phyloP scores from a whole-genome alignment of 2,113 vertebrate genomes.

The Gasterosteus aculeatus region DNA sequence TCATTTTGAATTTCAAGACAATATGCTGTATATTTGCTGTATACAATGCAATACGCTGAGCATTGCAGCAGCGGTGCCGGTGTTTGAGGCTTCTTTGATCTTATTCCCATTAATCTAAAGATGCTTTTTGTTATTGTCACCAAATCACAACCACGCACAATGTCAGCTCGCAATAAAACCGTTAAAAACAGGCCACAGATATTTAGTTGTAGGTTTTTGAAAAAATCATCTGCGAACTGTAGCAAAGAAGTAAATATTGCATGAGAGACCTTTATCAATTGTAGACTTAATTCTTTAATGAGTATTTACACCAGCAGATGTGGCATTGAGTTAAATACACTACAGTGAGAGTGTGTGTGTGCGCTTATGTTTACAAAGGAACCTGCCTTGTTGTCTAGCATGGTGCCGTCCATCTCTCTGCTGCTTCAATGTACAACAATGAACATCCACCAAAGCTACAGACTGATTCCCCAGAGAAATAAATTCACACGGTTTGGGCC shows the following conservation, averaged over 20 bases:
- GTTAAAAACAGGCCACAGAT: neutral
- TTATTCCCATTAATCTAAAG: neutral
- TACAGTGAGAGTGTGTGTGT: neutral
- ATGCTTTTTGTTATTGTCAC: neutral
- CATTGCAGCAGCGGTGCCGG: neutral
- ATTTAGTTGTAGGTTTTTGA: neutral
- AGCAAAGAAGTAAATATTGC: neutral
- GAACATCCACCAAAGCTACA: neutral
- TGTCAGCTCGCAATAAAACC: neutral
- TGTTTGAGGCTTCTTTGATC: neutral
- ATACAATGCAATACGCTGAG: neutral
- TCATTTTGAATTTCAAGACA: neutral
- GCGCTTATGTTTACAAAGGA: neutral
- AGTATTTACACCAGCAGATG: neutral
- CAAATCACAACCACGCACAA: neutral
- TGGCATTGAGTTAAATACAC: neutral
- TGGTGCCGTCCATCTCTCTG: neutral
- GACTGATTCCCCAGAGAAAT: constrained; percentile 5
- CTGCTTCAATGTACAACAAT: neutral
- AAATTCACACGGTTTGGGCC: neutral
- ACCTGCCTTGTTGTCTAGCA: neutral
- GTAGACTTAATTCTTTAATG: neutral
- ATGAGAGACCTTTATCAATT: neutral
- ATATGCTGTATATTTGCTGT: neutral
- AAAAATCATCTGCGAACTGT: neutral